Percentiles rank a stretch among this genome's conserved stretches.
phyloP scores from a whole-genome alignment of 2,888 invertebrate species.

The Falcaria lacertinaria region DNA sequence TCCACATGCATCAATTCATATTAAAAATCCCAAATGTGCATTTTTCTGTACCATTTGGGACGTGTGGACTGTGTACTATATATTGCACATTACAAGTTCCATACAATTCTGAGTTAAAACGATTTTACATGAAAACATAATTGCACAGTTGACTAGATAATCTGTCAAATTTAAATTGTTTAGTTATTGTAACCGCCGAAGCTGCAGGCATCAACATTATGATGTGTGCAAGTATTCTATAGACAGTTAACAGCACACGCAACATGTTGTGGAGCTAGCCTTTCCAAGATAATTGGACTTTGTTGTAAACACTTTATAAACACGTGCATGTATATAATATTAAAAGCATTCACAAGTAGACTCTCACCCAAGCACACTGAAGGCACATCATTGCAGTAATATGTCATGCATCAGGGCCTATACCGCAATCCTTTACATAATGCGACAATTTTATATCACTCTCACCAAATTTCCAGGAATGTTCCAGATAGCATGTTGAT shows the following conservation, averaged over 20 bases:
- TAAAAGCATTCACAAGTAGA: constrained; percentile 21
- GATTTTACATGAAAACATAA: neutral
- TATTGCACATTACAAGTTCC: no score
- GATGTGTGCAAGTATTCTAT: no score
- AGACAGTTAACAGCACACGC: no score
- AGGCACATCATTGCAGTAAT: constrained; percentile 34
- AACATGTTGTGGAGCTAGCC: no score
- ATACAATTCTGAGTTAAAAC: neutral
- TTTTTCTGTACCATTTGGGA: no score
- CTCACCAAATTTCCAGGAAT: no score
- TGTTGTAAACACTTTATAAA: constrained; percentile 8
- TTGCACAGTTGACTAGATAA: neutral
- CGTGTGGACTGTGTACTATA: no score
- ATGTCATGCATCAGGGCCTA: constrained; percentile 20
- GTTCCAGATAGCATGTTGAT: no score
- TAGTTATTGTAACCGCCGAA: constrained; percentile 10
- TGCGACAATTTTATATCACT: neutral
- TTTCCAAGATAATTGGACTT: no score
- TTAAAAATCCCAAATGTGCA: no score
- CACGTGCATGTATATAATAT: constrained; percentile 15
- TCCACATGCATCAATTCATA: no score
- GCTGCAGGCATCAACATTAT: constrained; percentile 3
- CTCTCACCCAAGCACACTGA: constrained; percentile 32
- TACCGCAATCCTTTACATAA: neutral
- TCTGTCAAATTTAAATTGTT: neutral